These are phyloP conservation scores for Eupithecia abbreviata DNA, from an alignment of 2,888 invertebrate species.

Conservation along the genomic window DNA sequence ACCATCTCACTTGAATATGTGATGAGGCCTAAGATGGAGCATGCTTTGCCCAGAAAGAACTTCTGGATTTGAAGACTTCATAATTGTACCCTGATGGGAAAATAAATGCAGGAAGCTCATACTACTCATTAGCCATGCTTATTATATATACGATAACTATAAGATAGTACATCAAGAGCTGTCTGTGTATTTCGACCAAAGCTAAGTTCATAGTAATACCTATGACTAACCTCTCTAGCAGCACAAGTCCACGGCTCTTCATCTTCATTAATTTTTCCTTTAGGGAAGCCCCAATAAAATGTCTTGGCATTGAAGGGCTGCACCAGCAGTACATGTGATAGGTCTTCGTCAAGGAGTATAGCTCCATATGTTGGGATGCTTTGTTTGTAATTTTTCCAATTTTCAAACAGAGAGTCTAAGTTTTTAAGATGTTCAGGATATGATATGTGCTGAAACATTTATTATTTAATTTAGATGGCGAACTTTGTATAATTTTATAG, in stretches of 20 bases:
- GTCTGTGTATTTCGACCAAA: neutral
- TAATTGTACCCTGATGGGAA: no score
- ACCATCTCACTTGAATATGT: no score
- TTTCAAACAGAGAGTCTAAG: neutral
- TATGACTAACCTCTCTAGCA: constrained; percentile 1
- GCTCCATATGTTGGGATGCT: neutral
- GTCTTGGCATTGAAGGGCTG: neutral
- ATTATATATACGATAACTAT: no score
- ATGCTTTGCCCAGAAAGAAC: no score
- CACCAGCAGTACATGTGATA: constrained; percentile 1
- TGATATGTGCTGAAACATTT: neutral
- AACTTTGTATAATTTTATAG: neutral
- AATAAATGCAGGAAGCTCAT: no score
- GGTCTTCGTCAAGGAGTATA: neutral
- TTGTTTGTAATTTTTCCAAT: neutral
- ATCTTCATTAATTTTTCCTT: neutral
- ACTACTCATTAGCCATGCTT: no score
- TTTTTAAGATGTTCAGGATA: neutral
- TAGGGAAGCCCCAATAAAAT: neutral
- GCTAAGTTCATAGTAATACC: neutral
- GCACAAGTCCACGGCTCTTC: neutral
- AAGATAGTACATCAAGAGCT: neutral
- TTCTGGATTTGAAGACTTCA: no score
- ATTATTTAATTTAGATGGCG: neutral
- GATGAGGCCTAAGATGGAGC: no score